A percentile compares a stretch with the other conserved stretches of the same genome.
Evolutionary conservation across 2,888 invertebrate species (phyloP).

Genomic region (Bruchidius siliquastri): DNA sequence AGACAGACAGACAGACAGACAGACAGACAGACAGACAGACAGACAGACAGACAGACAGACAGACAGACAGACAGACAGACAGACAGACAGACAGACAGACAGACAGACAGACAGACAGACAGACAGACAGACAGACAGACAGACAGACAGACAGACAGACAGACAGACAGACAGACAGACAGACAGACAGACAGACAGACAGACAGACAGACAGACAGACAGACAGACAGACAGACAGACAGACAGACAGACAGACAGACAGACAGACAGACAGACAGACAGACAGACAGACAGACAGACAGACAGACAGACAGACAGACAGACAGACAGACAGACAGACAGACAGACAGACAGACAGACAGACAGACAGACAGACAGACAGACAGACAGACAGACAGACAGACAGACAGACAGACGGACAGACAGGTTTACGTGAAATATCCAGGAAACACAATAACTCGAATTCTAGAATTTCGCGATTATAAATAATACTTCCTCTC

Average conservation of each 20-base stretch:
- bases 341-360: slow-evolving; percentile 13
- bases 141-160: slow-evolving; percentile 11
- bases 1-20: slow-evolving; percentile 13
- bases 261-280: slow-evolving; percentile 13
- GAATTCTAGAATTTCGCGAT: too few species aligned
- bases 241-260: slow-evolving; percentile 12
- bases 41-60: slow-evolving; percentile 13
- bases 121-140: slow-evolving; percentile 11
- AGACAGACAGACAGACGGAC: slow-evolving; percentile 12
- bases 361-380: slow-evolving; percentile 13
- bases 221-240: slow-evolving; percentile 10
- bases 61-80: slow-evolving; percentile 13
- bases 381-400: slow-evolving; percentile 13
- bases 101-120: slow-evolving; percentile 12
- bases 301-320: slow-evolving; percentile 13
- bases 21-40: slow-evolving; percentile 13
- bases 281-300: slow-evolving; percentile 13
- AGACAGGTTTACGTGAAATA: slow-evolving; percentile 2
- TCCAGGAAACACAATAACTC: too few species aligned
- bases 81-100: slow-evolving; percentile 13
- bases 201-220: slow-evolving; percentile 12
- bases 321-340: slow-evolving; percentile 13
- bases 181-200: slow-evolving; percentile 12
- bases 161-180: slow-evolving; percentile 8
- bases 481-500: too few species aligned